Evolutionary conservation across 1,140 invertebrate species (phyloP).

Genomic region (Aphelenchoides avenae): DNA sequence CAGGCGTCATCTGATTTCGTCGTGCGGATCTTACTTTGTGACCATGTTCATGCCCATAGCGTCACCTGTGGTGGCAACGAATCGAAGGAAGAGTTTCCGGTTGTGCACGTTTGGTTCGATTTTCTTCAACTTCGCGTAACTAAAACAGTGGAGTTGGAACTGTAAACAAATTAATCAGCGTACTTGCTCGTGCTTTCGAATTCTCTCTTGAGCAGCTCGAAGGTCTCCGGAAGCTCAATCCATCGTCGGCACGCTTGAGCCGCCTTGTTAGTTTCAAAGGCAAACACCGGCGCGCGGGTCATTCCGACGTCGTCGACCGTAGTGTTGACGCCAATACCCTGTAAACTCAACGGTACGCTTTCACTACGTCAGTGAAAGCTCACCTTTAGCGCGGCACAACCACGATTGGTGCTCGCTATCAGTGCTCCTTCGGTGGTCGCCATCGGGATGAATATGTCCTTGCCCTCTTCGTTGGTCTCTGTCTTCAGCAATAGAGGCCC

Average conservation of each 20-base stretch:
- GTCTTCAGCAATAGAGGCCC: constrained; percentile 83
- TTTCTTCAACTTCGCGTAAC: constrained; percentile 77
- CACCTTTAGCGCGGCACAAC: constrained; percentile 78
- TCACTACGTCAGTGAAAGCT: constrained; percentile 52
- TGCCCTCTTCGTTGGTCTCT: constrained; percentile 79
- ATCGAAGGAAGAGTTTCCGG: constrained; percentile 80
- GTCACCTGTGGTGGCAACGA: constrained; percentile 89
- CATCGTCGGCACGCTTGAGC: constrained; percentile 72
- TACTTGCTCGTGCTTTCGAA: constrained; percentile 76
- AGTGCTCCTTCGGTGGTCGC: constrained; percentile 97
- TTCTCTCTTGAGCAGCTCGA: constrained; percentile 72
- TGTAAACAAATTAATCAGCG: constrained; percentile 4
- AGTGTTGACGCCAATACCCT: constrained; percentile 46
- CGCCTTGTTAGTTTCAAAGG: not conserved
- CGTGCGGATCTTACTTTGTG: too few species aligned
- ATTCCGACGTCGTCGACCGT: not conserved
- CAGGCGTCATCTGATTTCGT: too few species aligned
- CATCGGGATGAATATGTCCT: constrained; percentile 83
- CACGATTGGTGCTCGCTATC: constrained; percentile 92
- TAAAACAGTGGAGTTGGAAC: constrained; percentile 59
- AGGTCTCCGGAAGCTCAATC: constrained; percentile 77
- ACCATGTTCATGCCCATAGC: constrained; percentile 99
- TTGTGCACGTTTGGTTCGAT: constrained; percentile 79
- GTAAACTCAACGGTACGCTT: not conserved
- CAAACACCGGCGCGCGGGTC: not conserved